A percentile compares a stretch with the other conserved stretches of the same genome.
Conservation (phyloP, 2,113 vertebrate species). For the Cisticola juncidis region DNA sequence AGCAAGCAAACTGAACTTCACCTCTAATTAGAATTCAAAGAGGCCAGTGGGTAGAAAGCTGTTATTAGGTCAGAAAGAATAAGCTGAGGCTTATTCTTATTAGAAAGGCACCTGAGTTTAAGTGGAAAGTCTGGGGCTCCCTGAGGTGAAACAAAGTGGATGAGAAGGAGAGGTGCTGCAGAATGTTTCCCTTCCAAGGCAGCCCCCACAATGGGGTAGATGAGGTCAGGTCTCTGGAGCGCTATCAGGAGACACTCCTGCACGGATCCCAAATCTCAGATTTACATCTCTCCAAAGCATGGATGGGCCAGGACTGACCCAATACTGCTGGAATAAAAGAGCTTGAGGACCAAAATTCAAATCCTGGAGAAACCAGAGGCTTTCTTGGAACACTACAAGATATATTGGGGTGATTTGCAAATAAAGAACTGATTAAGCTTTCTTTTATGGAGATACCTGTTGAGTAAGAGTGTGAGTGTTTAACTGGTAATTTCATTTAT, state of each 20-base stretch:
- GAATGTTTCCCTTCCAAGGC: neutral
- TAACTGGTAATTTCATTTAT: neutral
- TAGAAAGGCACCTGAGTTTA: neutral
- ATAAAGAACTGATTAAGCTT: neutral
- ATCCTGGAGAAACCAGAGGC: neutral
- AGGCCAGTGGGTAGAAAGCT: neutral
- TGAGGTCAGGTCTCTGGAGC: neutral
- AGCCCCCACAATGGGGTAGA: accelerated
- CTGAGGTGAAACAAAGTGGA: neutral
- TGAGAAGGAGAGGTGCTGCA: neutral
- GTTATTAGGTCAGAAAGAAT: neutral
- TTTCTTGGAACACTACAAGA: neutral
- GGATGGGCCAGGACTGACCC: neutral
- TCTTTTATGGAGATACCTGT: neutral
- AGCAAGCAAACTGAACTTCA: neutral
- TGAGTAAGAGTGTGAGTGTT: neutral
- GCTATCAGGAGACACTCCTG: neutral
- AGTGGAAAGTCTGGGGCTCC: neutral
- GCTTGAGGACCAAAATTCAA: neutral
- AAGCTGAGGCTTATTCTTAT: neutral
- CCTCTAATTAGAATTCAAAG: neutral
- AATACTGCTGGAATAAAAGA: neutral
- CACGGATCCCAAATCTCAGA: neutral
- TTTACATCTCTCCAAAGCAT: neutral
- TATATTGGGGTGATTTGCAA: neutral